Evolutionary conservation across 2,797 vertebrate species (phyloP).

Genomic region (Hipposideros larvatus): DNA sequence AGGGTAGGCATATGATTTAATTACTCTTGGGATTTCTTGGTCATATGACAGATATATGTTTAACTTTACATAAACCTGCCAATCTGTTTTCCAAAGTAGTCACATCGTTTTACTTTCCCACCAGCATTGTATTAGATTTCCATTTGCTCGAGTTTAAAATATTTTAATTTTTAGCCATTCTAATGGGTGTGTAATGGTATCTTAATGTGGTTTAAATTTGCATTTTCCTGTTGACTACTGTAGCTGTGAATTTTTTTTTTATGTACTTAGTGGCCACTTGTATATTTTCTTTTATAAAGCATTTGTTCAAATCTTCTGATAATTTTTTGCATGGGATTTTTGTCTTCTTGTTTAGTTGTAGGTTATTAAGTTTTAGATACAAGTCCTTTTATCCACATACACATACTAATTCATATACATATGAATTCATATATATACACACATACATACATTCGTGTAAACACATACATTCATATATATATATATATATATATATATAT

Average conservation of each 20-base stretch:
- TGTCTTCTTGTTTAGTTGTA: neutral
- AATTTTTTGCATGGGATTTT: slow-evolving; percentile 49
- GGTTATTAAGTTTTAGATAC: slow-evolving; percentile 22
- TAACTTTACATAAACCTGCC: slow-evolving; percentile 5
- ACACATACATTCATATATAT: too few relatives aligned
- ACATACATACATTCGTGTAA: neutral
- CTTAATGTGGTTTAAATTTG: slow-evolving; percentile 51
- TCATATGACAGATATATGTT: neutral
- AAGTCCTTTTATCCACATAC: neutral
- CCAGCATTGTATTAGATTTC: slow-evolving; percentile 6
- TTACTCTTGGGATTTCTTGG: neutral
- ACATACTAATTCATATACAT: neutral
- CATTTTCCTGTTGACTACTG: slow-evolving; percentile 28
- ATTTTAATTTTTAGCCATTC: slow-evolving; percentile 58
- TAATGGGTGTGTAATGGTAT: slow-evolving; percentile 23
- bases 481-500: neutral
- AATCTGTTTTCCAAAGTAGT: slow-evolving; percentile 20
- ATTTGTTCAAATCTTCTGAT: slow-evolving; percentile 17
- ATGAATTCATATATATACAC: neutral
- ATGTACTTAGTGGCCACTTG: slow-evolving; percentile 23
- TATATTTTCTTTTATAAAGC: slow-evolving; percentile 35
- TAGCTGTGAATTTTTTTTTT: slow-evolving; percentile 43
- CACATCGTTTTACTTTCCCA: slow-evolving; percentile 14
- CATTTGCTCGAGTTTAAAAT: neutral
- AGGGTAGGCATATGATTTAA: neutral